phyloP scores from a whole-genome alignment of 2,113 vertebrate species.

The Pterocles orientalis region DNA sequence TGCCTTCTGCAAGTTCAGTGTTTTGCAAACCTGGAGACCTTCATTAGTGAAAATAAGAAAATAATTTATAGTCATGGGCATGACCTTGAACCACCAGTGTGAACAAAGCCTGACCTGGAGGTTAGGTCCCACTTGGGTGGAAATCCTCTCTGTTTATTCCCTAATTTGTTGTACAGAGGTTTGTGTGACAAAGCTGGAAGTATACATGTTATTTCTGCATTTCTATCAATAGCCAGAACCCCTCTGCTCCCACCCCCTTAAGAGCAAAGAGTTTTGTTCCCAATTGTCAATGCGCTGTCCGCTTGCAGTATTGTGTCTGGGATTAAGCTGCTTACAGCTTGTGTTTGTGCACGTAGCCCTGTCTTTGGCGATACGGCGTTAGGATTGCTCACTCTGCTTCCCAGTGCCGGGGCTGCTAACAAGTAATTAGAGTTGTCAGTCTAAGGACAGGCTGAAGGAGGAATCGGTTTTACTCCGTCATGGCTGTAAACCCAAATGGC shows the following conservation, averaged over 20 bases:
- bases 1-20: neutral
- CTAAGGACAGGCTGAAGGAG: neutral
- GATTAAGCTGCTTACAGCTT: neutral
- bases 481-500: neutral
- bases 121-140: neutral
- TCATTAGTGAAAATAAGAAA: neutral
- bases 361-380: fast-evolving
- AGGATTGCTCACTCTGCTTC: neutral
- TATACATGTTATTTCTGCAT: neutral
- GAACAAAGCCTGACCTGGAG: neutral
- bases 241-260: neutral
- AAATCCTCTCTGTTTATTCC: neutral
- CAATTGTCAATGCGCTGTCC: neutral
- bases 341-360: neutral
- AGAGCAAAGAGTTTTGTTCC: neutral
- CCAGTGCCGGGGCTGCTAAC: neutral
- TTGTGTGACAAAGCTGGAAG: neutral
- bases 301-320: neutral
- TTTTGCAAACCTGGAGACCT: neutral
- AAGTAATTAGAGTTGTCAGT: constrained; percentile 28
- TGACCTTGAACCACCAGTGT: neutral
- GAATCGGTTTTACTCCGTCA: neutral
- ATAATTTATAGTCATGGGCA: neutral
- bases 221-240: neutral
- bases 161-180: neutral